Conservation (phyloP, 1,140 invertebrate genomes). For the Polypedilum pembai region DNA sequence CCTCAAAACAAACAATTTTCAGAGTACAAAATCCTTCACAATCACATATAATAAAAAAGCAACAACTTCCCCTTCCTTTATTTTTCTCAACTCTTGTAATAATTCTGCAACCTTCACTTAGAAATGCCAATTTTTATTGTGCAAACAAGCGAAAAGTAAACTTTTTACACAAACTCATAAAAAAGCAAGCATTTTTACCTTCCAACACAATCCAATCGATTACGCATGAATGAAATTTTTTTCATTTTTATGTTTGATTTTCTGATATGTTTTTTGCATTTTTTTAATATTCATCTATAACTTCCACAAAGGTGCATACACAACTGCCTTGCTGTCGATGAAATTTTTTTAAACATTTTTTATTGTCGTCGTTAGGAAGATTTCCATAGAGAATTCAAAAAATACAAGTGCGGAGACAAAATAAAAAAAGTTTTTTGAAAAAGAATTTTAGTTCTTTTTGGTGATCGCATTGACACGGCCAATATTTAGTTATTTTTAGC, state of each 20-base stretch:
- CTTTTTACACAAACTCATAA: neutral
- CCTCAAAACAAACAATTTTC: too few species aligned
- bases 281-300: constrained; percentile 3
- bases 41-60: too few species aligned
- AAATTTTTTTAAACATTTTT: neutral
- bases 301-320: neutral
- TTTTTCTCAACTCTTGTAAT: too few species aligned
- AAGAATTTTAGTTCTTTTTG: neutral
- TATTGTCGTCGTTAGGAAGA: neutral
- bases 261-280: neutral
- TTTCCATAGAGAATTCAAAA: constrained; percentile 23
- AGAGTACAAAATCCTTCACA: too few species aligned
- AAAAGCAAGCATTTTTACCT: too few species aligned
- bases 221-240: constrained; percentile 17
- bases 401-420: neutral
- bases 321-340: neutral
- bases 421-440: neutral
- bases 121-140: constrained; percentile 3
- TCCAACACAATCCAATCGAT: neutral
- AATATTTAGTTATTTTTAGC: neutral
- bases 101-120: neutral
- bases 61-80: too few species aligned
- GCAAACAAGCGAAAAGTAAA: neutral
- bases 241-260: too few species aligned
- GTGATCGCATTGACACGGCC: neutral